These are phyloP conservation scores for Lamellibrachia columna DNA, from an alignment of 2,888 invertebrate species.

Conservation along the genomic window DNA sequence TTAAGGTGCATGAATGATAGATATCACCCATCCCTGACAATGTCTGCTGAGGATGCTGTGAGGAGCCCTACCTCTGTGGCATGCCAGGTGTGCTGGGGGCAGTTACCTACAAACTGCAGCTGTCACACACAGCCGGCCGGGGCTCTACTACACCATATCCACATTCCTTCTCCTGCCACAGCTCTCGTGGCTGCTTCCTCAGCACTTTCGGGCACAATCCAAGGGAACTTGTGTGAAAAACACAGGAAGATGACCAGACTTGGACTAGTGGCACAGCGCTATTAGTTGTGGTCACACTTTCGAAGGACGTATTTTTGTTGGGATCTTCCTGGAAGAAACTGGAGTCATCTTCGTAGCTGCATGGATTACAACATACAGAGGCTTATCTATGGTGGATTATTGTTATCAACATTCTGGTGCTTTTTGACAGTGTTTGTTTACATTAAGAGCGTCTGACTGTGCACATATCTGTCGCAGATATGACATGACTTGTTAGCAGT, in stretches of 20 bases:
- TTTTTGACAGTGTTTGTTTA: background rate
- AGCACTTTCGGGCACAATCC: background rate
- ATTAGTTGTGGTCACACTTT: background rate
- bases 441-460: background rate
- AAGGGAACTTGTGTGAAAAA: background rate
- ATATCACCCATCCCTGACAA: background rate
- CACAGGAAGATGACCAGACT: background rate
- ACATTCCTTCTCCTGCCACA: background rate
- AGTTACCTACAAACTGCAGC: constrained; percentile 16
- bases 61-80: background rate
- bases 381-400: background rate
- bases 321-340: background rate
- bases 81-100: constrained; percentile 12
- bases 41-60: background rate
- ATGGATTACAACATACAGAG: background rate
- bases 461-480: background rate
- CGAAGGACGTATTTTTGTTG: background rate
- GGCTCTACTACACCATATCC: background rate
- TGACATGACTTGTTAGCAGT: background rate
- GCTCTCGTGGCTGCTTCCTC: background rate
- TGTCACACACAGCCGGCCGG: background rate
- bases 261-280: background rate
- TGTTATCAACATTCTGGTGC: background rate
- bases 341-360: background rate
- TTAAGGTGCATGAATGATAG: background rate